These are phyloP conservation scores for Nephrotoma flavescens DNA, from an alignment of 2,888 invertebrate species.

Conservation along the genomic window DNA sequence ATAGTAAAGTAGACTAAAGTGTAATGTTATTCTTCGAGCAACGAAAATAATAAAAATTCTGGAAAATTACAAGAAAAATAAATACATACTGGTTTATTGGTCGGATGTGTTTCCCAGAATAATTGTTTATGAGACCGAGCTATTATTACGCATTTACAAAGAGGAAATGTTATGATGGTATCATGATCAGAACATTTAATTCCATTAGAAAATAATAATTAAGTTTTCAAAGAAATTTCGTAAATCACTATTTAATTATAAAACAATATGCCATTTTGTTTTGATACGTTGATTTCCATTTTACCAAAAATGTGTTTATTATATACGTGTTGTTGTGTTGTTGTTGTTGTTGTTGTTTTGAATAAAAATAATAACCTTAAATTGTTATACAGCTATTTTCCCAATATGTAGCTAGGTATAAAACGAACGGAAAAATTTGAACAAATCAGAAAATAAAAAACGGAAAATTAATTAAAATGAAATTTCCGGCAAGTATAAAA, in stretches of 20 bases:
- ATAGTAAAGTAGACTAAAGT: background rate
- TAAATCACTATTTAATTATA: background rate
- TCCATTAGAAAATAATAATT: background rate
- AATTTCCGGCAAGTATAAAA: background rate
- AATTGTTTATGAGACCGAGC: background rate
- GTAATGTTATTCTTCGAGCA: background rate
- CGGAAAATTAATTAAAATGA: background rate
- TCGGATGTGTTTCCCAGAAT: no score
- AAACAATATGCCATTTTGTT: background rate
- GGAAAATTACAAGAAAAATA: background rate
- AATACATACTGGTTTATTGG: no score
- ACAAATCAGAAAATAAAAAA: background rate
- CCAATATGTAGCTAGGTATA: background rate
- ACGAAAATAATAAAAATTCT: background rate
- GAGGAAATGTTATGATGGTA: background rate
- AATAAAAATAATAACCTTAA: background rate
- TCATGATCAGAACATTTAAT: background rate
- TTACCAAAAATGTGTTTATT: background rate
- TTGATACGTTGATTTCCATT: background rate
- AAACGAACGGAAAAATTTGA: background rate
- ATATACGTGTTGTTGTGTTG: background rate
- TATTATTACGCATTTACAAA: background rate
- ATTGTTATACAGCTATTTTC: background rate
- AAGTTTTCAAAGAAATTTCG: background rate
- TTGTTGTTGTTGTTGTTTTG: background rate